Evolutionary conservation across 2,113 vertebrate genomes (phyloP).

Genomic region (Pituophis catenifer): DNA sequence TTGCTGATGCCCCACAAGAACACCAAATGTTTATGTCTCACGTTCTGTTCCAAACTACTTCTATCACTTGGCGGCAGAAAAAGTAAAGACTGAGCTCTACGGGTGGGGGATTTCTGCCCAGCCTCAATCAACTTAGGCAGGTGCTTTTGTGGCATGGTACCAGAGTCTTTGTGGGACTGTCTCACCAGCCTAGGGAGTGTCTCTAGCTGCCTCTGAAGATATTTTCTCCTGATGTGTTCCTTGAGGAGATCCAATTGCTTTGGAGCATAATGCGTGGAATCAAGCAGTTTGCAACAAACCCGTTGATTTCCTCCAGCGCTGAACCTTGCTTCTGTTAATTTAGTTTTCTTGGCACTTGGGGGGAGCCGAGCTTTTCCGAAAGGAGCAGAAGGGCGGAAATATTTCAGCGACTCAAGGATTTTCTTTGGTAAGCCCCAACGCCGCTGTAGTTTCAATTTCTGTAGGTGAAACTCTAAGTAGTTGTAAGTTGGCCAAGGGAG

Average conservation of each 20-base stretch:
- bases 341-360: not conserved
- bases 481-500: not conserved
- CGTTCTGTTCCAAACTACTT: not conserved
- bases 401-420: not conserved
- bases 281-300: too few relatives aligned
- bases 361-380: not conserved
- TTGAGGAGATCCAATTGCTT: not conserved
- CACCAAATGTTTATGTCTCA: not conserved
- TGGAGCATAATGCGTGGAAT: too few relatives aligned
- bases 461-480: not conserved
- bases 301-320: not conserved
- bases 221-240: not conserved
- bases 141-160: too few relatives aligned
- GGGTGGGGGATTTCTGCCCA: not conserved
- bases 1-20: not conserved
- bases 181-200: not conserved
- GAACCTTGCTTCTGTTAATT: not conserved
- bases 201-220: not conserved
- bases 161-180: not conserved
- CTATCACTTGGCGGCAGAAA: not conserved
- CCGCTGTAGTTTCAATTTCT: slow-evolving; percentile 1
- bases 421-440: not conserved
- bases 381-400: not conserved
- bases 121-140: not conserved
- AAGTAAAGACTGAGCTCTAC: not conserved